These are phyloP conservation scores for Enteromius fasciolatus DNA, from an alignment of 2,797 vertebrate species.

Conservation along the genomic window DNA sequence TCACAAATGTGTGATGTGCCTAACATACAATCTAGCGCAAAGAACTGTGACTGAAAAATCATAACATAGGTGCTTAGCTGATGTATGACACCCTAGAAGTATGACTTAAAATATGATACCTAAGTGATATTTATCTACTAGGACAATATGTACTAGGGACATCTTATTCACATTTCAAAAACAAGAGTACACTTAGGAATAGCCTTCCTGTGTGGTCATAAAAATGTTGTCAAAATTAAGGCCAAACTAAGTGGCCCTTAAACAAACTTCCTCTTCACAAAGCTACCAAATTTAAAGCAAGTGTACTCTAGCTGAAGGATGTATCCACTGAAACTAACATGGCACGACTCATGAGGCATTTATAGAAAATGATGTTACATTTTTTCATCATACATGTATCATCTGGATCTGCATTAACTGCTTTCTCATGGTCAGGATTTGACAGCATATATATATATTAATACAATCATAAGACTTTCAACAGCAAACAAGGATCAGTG, in stretches of 20 bases:
- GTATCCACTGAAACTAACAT: neutral
- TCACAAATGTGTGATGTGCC: neutral
- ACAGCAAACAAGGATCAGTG: neutral
- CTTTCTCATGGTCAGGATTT: slow-evolving; percentile 1
- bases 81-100: neutral
- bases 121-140: neutral
- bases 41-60: neutral
- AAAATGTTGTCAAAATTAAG: slow-evolving; percentile 1
- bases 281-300: neutral
- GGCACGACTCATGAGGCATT: neutral
- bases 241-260: neutral
- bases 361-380: neutral
- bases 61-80: neutral
- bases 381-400: neutral
- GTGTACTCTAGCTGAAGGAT: neutral
- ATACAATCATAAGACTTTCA: neutral
- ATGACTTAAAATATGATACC: neutral
- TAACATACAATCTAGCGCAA: neutral
- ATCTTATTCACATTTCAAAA: neutral
- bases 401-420: neutral
- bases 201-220: neutral
- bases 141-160: neutral
- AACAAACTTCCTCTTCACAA: neutral
- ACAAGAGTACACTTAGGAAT: neutral
- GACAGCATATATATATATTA: neutral